Base-by-base conservation (phyloP, 2,113 vertebrate genomes). In the Leptobrachium ailaonicum region DNA sequence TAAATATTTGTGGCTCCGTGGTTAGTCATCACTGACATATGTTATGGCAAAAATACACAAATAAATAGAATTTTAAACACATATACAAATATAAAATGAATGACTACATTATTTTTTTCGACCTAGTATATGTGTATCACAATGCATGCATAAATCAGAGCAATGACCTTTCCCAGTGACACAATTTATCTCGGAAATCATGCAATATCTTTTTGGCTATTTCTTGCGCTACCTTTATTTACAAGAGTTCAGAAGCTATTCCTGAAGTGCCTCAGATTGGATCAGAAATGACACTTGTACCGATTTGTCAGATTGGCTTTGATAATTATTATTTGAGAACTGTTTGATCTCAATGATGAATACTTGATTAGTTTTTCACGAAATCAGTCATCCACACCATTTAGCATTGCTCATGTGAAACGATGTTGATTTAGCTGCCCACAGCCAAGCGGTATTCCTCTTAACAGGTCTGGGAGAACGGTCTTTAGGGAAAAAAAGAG, bases 311-410 rank as follows among this genome's bases (percentile, higher is more conserved):
- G 91, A 95, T 95, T 94, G 93, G 92, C 92, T 95, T 93, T 91
- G 93, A 95, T 95, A 94, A 95, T 98, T 96, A 98, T 96, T 96
- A 95, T 95, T 91, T 88, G 85, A 90, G 88, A 93, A 92, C 85
- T 97, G 94, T 98, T 98, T 99, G 96, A 98, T 98, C 95, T 96
- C 93, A 90, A 94, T 95, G 96, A 98, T 96, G 97, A 98, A 96
- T 95, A 96, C 93, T 93, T 96, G 97, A 98, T 99, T 98, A 95
- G 96, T 96, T 99, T 98, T 99, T 98, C 96, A 97, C 96, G 95
- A 95, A 97, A 98, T 93, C 96, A 90, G 91, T 97, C 94, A 96
- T 95, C 95, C 96, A 96, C 91, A 93, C 92, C 86, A 85, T 91
- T 90, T 89, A 85, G 87, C 88, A 93, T 89, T 90, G 91, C 92